Conservation (phyloP, 1,140 invertebrate genomes). For the Oncopeltus fasciatus region DNA sequence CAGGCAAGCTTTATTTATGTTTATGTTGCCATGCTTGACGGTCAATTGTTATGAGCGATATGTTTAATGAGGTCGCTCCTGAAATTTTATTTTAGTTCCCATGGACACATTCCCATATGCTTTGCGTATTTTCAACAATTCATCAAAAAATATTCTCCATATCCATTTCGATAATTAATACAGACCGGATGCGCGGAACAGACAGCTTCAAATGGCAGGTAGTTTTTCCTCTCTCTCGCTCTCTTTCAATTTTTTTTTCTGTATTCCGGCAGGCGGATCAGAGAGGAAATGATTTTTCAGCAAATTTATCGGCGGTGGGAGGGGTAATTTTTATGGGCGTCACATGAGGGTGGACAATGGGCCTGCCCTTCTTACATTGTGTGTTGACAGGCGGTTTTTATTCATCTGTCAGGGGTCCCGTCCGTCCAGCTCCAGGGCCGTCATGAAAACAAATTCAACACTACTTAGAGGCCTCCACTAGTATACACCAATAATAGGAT, state of each 20-base stretch:
- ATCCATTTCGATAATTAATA: neutral
- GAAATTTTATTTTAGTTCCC: too few relatives aligned
- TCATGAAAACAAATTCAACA: constrained; percentile 11
- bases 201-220: neutral
- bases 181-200: neutral
- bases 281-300: constrained; percentile 7
- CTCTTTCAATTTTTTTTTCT: neutral
- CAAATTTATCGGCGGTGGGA: neutral
- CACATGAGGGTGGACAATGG: neutral
- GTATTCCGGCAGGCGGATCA: neutral
- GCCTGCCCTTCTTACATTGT: neutral
- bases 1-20: too few relatives aligned
- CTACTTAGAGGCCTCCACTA: constrained; percentile 10
- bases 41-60: too few relatives aligned
- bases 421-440: neutral
- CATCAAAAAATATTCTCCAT: neutral
- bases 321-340: constrained; percentile 7
- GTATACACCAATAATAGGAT: constrained; percentile 10
- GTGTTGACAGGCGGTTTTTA: neutral
- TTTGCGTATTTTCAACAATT: too few relatives aligned
- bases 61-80: too few relatives aligned
- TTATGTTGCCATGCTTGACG: too few relatives aligned
- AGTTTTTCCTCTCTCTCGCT: neutral
- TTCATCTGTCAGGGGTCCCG: constrained; percentile 1
- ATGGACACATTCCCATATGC: too few relatives aligned